Base-by-base conservation (phyloP, 2,797 vertebrate species). In the Megalops cyprinoides region DNA sequence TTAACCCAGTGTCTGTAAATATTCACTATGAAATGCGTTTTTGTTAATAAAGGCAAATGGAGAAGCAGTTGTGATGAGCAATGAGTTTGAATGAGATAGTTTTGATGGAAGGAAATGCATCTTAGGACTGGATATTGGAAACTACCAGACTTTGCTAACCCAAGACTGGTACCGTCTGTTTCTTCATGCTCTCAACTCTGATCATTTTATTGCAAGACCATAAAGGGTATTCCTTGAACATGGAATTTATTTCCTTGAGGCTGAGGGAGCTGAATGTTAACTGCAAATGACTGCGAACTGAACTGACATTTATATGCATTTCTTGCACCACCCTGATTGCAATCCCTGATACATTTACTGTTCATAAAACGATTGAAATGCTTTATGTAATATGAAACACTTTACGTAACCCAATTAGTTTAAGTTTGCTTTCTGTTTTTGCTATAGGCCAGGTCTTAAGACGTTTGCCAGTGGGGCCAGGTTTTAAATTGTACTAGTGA, bases 141-240 rank as follows among this genome's bases (percentile, higher is more conserved):
- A n/a, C n/a, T 18, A 0, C 49, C 15, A 51, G 49, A 51, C 49
- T 12, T 25, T n/a, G 25, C 42, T 28, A 18, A 6, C 1, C 39
- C n/a, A 42, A 42, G n/a, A 15, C 39, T 37, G 4, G 48, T 1
- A n/a, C n/a, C 28, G n/a, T n/a, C n/a, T n/a, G n/a, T n/a, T n/a
- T n/a, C n/a, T n/a, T n/a, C n/a, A n/a, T n/a, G n/a, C 18, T 42
- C 25, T 14, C 10, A 20, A 9, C 2, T 60, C 10, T 46, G n/a
- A 49, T 31, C 15, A 12, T 46, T 80, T 74, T 74, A 80, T 60
- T 80, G 55, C 42, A 62, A 51, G 69, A 31, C 46, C 18, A 34
- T 75, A 65, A 79, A 79, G 10, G 18, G 8, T 42, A 65, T 37
- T 62, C 9, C 42, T 53, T 55, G 9, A 18, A 23, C 28, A 55